Conservation (phyloP, 2,113 vertebrate species). For the Protobothrops flavoviridis region DNA sequence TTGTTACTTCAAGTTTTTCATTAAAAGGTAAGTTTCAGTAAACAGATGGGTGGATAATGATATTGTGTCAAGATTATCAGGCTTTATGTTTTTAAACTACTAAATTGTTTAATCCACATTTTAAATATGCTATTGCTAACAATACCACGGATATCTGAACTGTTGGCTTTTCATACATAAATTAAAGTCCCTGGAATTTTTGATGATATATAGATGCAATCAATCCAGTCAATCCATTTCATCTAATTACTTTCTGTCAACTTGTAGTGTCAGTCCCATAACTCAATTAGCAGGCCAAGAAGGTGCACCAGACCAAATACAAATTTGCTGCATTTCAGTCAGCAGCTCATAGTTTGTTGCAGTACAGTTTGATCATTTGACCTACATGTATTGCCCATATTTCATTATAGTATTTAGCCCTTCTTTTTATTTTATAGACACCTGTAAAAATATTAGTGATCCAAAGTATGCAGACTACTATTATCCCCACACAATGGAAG, state of each 20-base stretch:
- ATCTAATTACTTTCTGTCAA: background rate
- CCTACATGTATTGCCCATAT: background rate
- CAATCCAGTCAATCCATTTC: background rate
- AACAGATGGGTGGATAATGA: background rate
- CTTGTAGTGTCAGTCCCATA: background rate
- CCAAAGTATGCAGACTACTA: background rate
- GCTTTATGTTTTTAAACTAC: background rate
- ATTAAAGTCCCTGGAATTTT: background rate
- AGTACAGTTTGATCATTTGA: background rate
- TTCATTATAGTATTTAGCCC: background rate
- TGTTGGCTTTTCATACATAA: background rate
- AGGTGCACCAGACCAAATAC: background rate
- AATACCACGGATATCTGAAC: background rate
- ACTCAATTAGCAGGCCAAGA: background rate
- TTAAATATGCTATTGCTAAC: background rate
- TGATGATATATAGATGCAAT: background rate
- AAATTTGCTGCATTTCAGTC: background rate
- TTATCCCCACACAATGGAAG: background rate
- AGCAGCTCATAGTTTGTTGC: background rate
- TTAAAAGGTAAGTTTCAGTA: background rate
- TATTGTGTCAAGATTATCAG: background rate
- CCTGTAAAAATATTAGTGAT: background rate
- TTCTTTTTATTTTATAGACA: background rate
- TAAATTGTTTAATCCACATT: background rate
- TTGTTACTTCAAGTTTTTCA: no score